Base-by-base conservation (phyloP, 2,113 vertebrate species). In the Calyptommatus sinebrachiatus region DNA sequence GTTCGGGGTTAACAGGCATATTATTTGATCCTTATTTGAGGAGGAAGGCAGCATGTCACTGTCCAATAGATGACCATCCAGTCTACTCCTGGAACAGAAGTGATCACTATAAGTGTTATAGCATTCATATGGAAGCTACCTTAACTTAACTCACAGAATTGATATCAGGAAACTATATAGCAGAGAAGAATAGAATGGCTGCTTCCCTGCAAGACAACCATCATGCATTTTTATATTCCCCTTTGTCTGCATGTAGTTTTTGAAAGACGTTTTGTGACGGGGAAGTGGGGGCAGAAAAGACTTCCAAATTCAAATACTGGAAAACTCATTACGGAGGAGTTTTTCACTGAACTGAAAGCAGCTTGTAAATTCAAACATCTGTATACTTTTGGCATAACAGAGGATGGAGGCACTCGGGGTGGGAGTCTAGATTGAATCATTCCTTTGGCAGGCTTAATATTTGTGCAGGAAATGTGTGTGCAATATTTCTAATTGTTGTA, bases 391-490 rank as follows among this genome's bases (percentile, higher is more conserved):
- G 71, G 62, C 62, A 67, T 41, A 62, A 14, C 35, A 41, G 8
- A 4, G 29, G 69, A 63, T 8, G 14, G 2, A 70, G 63, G 16
- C n/a, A 65, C 18, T 18, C 53, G 2, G 16, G 53, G 53, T 12
- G 53, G 53, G 53, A 8, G 68, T 57, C 74, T 68, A 74, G 20
- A 0, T 6, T 82, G 85, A 88, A 79, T 72, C 72, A 89, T 62
- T 50, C 4, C 31, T 60, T 78, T 89, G 88, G 88, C 88, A 83
- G 72, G 69, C 1, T 12, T 31, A 61, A 0, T 76, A 5, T 21
- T 11, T 77, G 67, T 62, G 74, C 77, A 29, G 84, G 73, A 78
- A 31, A 48, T 31, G 26, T 74, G 86, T 78, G 76, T 70, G 83
- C 85, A 46, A 88, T 53, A 72, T 26, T 48, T 66, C 73, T 60